Conservation (phyloP, 2,888 invertebrate species). For the Drosophila paramelanica region DNA sequence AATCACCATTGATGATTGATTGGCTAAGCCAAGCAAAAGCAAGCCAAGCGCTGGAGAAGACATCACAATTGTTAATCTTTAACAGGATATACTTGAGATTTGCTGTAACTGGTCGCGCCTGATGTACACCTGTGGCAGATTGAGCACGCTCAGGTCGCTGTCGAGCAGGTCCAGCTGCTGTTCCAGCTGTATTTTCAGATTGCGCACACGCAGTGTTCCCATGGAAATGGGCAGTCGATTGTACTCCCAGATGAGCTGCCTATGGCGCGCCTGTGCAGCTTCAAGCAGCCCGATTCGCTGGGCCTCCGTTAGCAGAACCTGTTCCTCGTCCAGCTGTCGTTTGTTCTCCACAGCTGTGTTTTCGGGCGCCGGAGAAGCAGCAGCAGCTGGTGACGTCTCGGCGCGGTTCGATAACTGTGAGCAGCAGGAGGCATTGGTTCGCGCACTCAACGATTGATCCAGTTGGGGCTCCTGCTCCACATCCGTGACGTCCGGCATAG, state of each 20-base stretch:
- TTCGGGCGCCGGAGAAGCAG: background rate
- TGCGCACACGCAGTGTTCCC: slow-evolving; percentile 63
- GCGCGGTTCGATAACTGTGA: slow-evolving; percentile 1
- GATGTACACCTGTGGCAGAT: slow-evolving; percentile 40
- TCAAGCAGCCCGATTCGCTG: slow-evolving; percentile 40
- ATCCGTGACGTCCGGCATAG: slow-evolving; percentile 63
- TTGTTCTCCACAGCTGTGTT: background rate
- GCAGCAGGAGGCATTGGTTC: slow-evolving; percentile 35
- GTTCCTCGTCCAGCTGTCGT: background rate
- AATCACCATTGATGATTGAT: background rate
- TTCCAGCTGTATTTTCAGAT: slow-evolving; percentile 55
- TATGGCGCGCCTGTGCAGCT: slow-evolving; percentile 36
- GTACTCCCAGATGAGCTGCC: slow-evolving; percentile 52
- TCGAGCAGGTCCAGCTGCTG: slow-evolving; percentile 60
- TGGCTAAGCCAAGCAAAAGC: background rate
- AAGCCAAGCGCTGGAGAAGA: background rate
- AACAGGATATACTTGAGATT: slow-evolving; percentile 43
- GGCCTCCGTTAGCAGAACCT: slow-evolving; percentile 35
- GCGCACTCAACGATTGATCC: slow-evolving; percentile 41
- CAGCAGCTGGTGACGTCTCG: background rate
- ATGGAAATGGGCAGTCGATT: slow-evolving; percentile 62
- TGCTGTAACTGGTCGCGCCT: slow-evolving; percentile 36
- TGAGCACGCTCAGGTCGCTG: slow-evolving; percentile 42
- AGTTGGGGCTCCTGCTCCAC: slow-evolving; percentile 51
- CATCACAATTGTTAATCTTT: background rate